phyloP scores from a whole-genome alignment of 2,797 vertebrate species.

The Australoheros facetus region DNA sequence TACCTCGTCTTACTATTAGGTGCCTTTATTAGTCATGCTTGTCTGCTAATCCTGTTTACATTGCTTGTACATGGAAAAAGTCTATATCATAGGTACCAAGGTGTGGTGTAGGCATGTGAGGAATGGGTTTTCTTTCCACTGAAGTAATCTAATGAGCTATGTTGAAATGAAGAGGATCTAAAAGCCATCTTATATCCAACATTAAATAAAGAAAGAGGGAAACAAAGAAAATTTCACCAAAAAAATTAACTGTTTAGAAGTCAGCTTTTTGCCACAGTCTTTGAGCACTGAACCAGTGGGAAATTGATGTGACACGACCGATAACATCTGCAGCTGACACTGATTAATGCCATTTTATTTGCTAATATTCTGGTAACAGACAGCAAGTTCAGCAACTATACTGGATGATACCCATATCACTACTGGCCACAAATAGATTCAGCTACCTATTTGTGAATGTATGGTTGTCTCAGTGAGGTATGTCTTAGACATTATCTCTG shows the following conservation, averaged over 20 bases:
- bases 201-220: neutral
- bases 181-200: neutral
- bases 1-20: neutral
- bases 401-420: neutral
- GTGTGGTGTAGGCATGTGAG: too few relatives aligned
- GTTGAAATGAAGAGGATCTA: neutral
- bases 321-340: neutral
- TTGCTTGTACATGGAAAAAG: conserved; percentile 8
- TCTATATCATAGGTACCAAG: neutral
- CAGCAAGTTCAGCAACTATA: neutral
- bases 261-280: neutral
- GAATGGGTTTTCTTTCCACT: neutral
- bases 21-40: neutral
- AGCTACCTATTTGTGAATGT: neutral
- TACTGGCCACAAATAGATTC: neutral
- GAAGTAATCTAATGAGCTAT: neutral
- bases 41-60: neutral
- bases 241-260: neutral
- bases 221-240: neutral
- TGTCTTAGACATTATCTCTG: neutral
- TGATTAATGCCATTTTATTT: neutral
- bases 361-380: neutral
- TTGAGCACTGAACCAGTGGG: neutral
- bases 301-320: neutral
- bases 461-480: neutral